These are phyloP conservation scores for Prostheceraeus crozeri DNA, from an alignment of 2,888 invertebrate genomes.

Conservation along the genomic window DNA sequence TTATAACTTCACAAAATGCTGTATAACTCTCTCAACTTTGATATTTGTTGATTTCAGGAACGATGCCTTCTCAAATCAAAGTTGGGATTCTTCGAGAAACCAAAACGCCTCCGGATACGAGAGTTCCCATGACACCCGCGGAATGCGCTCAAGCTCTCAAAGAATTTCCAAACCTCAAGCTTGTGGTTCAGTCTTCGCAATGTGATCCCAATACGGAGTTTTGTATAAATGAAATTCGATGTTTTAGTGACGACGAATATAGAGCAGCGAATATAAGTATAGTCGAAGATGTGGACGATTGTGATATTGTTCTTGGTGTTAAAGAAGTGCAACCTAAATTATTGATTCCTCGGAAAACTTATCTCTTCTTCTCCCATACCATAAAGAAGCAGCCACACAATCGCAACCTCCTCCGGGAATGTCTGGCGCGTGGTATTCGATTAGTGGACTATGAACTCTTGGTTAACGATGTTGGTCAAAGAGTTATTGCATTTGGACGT, in stretches of 20 bases:
- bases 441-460: slow-evolving; percentile 25
- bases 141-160: too few relatives aligned
- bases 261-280: slow-evolving; percentile 78
- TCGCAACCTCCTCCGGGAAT: slow-evolving; percentile 83
- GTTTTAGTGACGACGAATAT: slow-evolving; percentile 59
- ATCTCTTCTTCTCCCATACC: slow-evolving; percentile 91
- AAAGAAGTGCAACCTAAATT: slow-evolving; percentile 80
- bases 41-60: too few relatives aligned
- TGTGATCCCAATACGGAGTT: too few relatives aligned
- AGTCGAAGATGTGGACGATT: slow-evolving; percentile 85
- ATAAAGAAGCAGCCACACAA: slow-evolving; percentile 92
- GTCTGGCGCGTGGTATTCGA: slow-evolving; percentile 65
- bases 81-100: too few relatives aligned
- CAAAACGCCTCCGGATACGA: slow-evolving; percentile 14
- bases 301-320: slow-evolving; percentile 84
- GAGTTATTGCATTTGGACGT: neutral
- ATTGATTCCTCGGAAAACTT: slow-evolving; percentile 83
- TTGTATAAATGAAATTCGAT: too few relatives aligned
- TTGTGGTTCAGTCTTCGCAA: too few relatives aligned
- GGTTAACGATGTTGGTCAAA: neutral
- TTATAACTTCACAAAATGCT: too few relatives aligned
- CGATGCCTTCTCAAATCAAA: too few relatives aligned
- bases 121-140: too few relatives aligned
- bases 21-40: too few relatives aligned
- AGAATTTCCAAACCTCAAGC: too few relatives aligned